These are phyloP conservation scores for Centrocercus urophasianus DNA, from an alignment of 2,113 vertebrate genomes.

Conservation along the genomic window DNA sequence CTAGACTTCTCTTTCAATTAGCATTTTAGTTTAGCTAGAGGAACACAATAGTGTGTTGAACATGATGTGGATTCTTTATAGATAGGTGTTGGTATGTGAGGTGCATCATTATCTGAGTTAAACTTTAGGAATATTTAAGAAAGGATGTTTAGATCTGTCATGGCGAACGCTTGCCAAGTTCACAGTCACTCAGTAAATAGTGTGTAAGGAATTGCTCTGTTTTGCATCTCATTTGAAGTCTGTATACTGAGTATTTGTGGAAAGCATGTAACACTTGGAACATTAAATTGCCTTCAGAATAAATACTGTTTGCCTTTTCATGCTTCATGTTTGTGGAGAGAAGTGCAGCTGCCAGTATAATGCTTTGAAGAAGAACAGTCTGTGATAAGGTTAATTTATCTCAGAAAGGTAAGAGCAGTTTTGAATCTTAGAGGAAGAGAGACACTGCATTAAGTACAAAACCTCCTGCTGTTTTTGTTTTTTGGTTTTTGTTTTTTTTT, in stretches of 20 bases:
- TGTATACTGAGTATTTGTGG: constrained; percentile 6
- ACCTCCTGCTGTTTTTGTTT: background rate
- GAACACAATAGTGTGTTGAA: background rate
- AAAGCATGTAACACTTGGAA: constrained; percentile 5
- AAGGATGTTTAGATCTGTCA: background rate
- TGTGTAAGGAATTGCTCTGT: background rate
- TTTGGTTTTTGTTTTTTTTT: background rate
- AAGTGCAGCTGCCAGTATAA: background rate
- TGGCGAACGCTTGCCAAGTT: background rate
- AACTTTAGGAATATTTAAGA: background rate
- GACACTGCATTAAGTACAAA: background rate
- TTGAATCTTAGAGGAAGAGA: background rate
- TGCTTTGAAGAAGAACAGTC: background rate
- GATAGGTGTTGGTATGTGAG: background rate
- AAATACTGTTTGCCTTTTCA: background rate
- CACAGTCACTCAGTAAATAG: background rate
- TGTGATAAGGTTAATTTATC: background rate
- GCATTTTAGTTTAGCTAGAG: background rate
- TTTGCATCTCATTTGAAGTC: background rate
- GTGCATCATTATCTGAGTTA: background rate
- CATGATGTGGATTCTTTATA: background rate
- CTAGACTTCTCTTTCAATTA: background rate
- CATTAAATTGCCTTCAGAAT: constrained; percentile 21
- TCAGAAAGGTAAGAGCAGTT: background rate
- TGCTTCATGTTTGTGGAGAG: background rate